phyloP scores from a whole-genome alignment of 2,797 vertebrate species.

The Tenualosa thibaudeaui region DNA sequence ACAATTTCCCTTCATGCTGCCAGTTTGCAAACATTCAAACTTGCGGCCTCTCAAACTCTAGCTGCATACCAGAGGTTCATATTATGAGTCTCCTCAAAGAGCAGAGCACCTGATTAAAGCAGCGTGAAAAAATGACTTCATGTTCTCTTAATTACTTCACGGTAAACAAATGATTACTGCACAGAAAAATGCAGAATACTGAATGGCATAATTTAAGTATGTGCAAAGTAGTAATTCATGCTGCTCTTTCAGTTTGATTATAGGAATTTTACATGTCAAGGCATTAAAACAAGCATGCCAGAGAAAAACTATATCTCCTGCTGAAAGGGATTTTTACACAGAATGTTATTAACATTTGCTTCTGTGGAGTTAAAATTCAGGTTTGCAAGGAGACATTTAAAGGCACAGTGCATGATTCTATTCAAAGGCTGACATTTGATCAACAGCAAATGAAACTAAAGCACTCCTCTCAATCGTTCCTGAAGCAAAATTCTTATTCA shows the following conservation, averaged over 20 bases:
- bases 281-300: not conserved
- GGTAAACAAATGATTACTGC: not conserved
- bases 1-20: not conserved
- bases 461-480: too few species aligned
- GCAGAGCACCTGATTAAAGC: not conserved
- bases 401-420: not conserved
- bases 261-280: not conserved
- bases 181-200: not conserved
- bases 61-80: not conserved
- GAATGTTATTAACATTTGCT: not conserved
- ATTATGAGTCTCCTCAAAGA: not conserved
- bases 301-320: not conserved
- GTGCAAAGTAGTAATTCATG: not conserved
- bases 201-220: not conserved
- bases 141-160: slow-evolving; percentile 10
- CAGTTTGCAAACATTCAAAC: not conserved
- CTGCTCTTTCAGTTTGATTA: not conserved
- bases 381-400: not conserved
- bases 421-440: not conserved
- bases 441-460: not conserved
- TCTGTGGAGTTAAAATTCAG: not conserved
- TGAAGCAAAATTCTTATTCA: not conserved
- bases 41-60: not conserved
- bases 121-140: not conserved
- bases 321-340: not conserved